Conservation (phyloP, 1,140 invertebrate genomes). For the Acyrthosiphon pisum region DNA sequence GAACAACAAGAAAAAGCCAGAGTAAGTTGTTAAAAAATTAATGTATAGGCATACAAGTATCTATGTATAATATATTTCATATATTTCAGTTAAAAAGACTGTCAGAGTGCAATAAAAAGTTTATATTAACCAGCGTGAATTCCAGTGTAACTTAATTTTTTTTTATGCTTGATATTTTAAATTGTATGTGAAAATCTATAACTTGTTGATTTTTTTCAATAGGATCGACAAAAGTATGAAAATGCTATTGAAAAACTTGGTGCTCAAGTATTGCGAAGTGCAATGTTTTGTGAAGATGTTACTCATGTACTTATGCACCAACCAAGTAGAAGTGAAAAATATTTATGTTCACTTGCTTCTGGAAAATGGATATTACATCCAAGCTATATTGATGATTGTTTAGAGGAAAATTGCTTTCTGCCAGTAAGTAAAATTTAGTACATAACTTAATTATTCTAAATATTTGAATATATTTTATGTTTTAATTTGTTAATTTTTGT, state of each 20-base stretch:
- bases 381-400: conserved; percentile 76
- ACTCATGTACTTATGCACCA: conserved; percentile 81
- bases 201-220: not conserved
- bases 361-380: conserved; percentile 87
- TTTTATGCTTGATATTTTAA: not conserved
- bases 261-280: conserved; percentile 31
- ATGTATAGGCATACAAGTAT: not conserved
- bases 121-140: conserved; percentile 41
- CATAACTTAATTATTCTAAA: conserved; percentile 12
- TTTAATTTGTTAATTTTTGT: conserved; percentile 57
- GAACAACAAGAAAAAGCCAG: conserved; percentile 57
- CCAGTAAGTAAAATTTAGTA: conserved; percentile 66
- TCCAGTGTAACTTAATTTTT: conserved; percentile 19
- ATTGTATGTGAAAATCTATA: not conserved
- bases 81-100: conserved; percentile 36
- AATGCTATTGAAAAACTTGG: conserved; percentile 54
- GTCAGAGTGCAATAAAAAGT: conserved; percentile 33
- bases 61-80: not conserved
- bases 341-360: conserved; percentile 80
- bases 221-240: conserved; percentile 51
- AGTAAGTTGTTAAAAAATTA: conserved; percentile 11
- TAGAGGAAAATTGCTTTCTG: conserved; percentile 71
- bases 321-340: conserved; percentile 83
- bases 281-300: conserved; percentile 61
- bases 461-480: not conserved